Evolutionary conservation across 2,888 invertebrate species (phyloP), one percentile per base, ranked within the genome.

Genomic region (Norana najaformis): DNA sequence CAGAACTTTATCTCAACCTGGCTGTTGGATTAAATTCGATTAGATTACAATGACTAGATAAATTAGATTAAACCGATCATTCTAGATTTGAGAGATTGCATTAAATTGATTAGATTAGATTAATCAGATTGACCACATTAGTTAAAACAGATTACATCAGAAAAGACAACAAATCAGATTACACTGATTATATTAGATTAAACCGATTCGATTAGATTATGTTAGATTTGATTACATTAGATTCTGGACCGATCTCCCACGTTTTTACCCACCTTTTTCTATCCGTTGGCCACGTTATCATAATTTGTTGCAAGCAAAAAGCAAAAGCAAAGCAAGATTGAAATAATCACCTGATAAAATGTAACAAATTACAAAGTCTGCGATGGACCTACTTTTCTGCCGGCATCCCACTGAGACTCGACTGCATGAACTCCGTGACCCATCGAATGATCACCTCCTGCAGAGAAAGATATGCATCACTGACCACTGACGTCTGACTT

Each of bases 401-500:
- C 8, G n/a, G 69, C 6, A 69, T 69, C 11, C 69, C 69, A 13
- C 69, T 69, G 30, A 6, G 69, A 69, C 69, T 69, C 69, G n/a
- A 69, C n/a, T 69, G 69, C 69, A 69, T 69, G 69, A 69, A 69
- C 69, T 69, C 69, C 13, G 69, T 69, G 69, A 69, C 69, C 69
- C 69, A 69, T 8, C 69, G 69, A 69, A 69, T n/a, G n/a, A 69
- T n/a, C 30, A 69, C 69, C n/a, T 69, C 69, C 69, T 69, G 69
- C 69, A 69, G 69, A 69, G 69, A n/a, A 30, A 69, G 69, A 13
- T 69, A 69, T 1, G 69, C 30, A 69, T 69, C 69, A n/a, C n/a
- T 69, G 6, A 69, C 69, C 69, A n/a, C 30, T 11, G 69, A 69
- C 69, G 69, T n/a, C 69, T 69, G 30, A n/a, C 69, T n/a, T n/a